Percentiles rank a stretch among this genome's conserved stretches.
These are phyloP conservation scores for Meteorus colon DNA, from an alignment of 2,888 invertebrate genomes.

Conservation along the genomic window DNA sequence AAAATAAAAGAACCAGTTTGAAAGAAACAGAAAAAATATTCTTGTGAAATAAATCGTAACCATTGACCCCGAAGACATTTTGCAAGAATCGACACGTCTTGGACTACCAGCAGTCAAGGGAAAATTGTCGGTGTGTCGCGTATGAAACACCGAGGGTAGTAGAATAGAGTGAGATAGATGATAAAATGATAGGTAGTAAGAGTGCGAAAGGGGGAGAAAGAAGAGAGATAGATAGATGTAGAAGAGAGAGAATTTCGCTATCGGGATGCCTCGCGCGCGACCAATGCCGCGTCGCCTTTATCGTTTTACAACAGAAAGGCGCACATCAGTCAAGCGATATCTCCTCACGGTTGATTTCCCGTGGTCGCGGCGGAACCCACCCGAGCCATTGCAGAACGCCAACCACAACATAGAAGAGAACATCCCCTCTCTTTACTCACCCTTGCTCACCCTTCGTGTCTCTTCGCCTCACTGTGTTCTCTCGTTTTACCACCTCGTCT, in stretches of 20 bases:
- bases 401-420: slow-evolving; percentile 36
- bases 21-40: background rate
- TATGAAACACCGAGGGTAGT: slow-evolving; percentile 37
- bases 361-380: slow-evolving; percentile 68
- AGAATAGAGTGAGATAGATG: slow-evolving; percentile 35
- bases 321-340: slow-evolving; percentile 74
- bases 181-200: slow-evolving; percentile 28
- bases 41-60: slow-evolving; percentile 21
- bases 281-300: slow-evolving; percentile 73
- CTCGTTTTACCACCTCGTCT: slow-evolving; percentile 41
- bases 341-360: slow-evolving; percentile 75
- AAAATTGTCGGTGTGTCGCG: slow-evolving; percentile 38
- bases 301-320: slow-evolving; percentile 74
- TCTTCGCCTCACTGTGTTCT: slow-evolving; percentile 40
- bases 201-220: slow-evolving; percentile 33
- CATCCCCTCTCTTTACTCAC: slow-evolving; percentile 23
- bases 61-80: slow-evolving; percentile 17
- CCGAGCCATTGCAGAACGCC: slow-evolving; percentile 53
- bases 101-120: slow-evolving; percentile 12
- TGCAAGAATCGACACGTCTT: slow-evolving; percentile 11
- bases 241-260: slow-evolving; percentile 54
- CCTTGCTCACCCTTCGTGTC: slow-evolving; percentile 17
- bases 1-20: background rate
- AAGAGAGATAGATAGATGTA: slow-evolving; percentile 31
- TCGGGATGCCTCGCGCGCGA: slow-evolving; percentile 69